phyloP scores from a whole-genome alignment of 2,113 vertebrate species.

The Tor tambroides region DNA sequence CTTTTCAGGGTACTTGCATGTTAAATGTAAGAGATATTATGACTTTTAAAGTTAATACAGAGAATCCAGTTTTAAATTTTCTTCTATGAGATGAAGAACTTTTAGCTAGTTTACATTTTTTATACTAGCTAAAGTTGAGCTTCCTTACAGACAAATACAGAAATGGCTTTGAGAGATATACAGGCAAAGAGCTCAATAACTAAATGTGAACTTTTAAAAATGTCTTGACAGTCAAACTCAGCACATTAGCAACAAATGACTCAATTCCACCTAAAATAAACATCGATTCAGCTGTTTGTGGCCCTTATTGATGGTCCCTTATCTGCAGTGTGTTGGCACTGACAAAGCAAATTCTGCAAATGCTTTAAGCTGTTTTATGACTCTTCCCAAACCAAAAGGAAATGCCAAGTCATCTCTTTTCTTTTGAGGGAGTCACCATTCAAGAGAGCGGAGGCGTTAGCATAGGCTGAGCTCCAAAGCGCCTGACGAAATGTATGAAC shows the following conservation, averaged over 20 bases:
- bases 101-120: not conserved
- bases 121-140: not conserved
- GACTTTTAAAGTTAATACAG: not conserved
- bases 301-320: constrained; percentile 28
- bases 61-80: not conserved
- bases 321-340: constrained; percentile 62
- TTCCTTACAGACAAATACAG: no score
- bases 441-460: constrained; percentile 46
- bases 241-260: constrained; percentile 15
- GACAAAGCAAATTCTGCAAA: constrained; percentile 59
- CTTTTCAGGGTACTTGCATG: not conserved
- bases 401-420: constrained; percentile 67
- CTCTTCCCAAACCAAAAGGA: constrained; percentile 63
- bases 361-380: constrained; percentile 60
- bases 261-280: constrained; percentile 19
- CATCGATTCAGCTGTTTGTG: not conserved
- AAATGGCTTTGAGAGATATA: not conserved
- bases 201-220: not conserved
- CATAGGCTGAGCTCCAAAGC: constrained; percentile 49
- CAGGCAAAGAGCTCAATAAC: not conserved
- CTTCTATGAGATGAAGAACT: no score
- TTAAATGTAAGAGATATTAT: not conserved
- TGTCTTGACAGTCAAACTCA: not conserved
- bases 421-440: constrained; percentile 33
- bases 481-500: constrained; percentile 30